Base-by-base conservation (phyloP, 1,140 invertebrate species). In the Planococcus citri region DNA sequence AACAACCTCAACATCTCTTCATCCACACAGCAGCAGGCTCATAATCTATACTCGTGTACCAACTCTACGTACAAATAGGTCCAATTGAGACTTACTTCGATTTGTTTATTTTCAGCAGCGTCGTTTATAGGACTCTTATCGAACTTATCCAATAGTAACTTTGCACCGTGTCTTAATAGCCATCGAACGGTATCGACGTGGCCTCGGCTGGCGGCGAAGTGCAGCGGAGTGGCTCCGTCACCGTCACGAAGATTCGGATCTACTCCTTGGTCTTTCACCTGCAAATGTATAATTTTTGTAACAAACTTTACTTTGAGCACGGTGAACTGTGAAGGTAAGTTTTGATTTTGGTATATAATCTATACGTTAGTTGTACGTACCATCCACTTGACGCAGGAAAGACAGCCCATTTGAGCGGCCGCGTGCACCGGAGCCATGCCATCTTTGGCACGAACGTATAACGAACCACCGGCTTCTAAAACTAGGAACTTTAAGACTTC, bases 371-470 rank as follows among this genome's bases (percentile, higher is more conserved):
- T n/a, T n/a, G n/a, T 12, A 78, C 84, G 86, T 76, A 92, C 90
- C 88, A 94, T 90, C 88, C 88, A 94, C 79, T 91, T 89, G 69
- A 94, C 84, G 76, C 90, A 90, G 75, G 87, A 84, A 29, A 92
- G 78, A 75, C 88, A 88, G n/a, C 90, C 90, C 83, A 89, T 91
- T 82, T 93, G 91, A 69, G 89, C 88, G 67, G 91, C 89, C 1
- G 91, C 90, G 78, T 94, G 91, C 68, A 93, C 83, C 68, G 90
- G 89, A 70, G 90, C 86, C 90, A 93, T 93, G 25, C 91, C 91
- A 80, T 93, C 91, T 76, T 90, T 86, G 33, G 90, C 89, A n/a
- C 88, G 79, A 33, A 88, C 81, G 74, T 87, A 86, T 51, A 91
- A 78, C 14, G 88, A 85, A 0, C 88, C 90, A 20, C 88, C 88